Evolutionary conservation across 1,140 invertebrate genomes (phyloP), one percentile per base, ranked within the genome.

Genomic region (Belonocnema kinseyi): DNA sequence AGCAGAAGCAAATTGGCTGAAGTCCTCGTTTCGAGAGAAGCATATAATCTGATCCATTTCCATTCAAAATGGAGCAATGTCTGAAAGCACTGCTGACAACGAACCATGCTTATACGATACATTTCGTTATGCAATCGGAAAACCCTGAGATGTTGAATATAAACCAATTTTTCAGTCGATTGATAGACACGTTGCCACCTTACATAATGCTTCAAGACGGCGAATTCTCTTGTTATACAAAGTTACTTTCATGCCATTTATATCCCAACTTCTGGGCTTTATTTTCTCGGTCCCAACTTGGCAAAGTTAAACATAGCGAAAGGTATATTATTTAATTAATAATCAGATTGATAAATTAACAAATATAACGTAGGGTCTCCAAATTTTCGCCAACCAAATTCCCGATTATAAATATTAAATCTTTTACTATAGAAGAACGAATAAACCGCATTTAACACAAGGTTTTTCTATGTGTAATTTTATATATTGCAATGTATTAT

Each of bases 1-100:
- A 66, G 61, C 61, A 66, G 61, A 66, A 66, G 61, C 13, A 26
- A 66, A 66, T n/a, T 66, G 61, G 61, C 14, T 66, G 46, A 66
- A 66, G 61, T 66, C 33, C 61, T 66, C n/a, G 61, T 66, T 21
- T 66, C 61, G 61, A 40, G 14, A 66, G 26, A 40, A 46, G 14
- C 14, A 40, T 8, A 33, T 66, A 66, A 66, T 6, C 33, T 21
- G 61, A 66, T 40, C 26, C 26, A 40, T 66, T 40, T 40, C 14
- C 26, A 40, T 40, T 33, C 61, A 66, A 66, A 66, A 40, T n/a
- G 61, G 40, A 26, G 33, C 61, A 66, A 66, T 61, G 21, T n/a
- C 14, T 33, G 2, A 66, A 66, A 66, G 58, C 21, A 56, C 19
- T 56, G 5, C 17, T 58, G 19, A 26, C 56, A 61, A 61, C 21